Base-by-base conservation (phyloP, 2,888 invertebrate species). In the Steinernema hermaphroditum region DNA sequence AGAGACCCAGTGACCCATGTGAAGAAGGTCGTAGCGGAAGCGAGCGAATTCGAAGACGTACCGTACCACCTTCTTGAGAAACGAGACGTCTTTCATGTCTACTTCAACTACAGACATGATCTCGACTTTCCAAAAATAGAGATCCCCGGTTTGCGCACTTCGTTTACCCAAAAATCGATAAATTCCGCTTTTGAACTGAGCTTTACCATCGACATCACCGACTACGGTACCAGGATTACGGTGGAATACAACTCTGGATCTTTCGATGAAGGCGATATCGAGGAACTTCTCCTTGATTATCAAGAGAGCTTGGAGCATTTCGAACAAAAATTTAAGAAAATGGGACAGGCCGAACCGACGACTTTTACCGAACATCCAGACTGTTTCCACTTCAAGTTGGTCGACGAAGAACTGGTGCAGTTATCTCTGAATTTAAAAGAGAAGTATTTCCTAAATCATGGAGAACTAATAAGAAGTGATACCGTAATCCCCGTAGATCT, bases 141-240 rank as follows among this genome's bases (percentile, higher is more conserved):
- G 1, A 73, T 85, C 19, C 72, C 34, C 16, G 68, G 68, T 6
- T 77, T 77, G 1, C 54, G 73, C 0, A 32, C 76, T 37, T 73
- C 72, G 29, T 77, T 84, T 32, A 70, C 71, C 2, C 85, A 85
- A 70, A 32, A 82, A 1, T 81, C 83, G 2, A 73, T 79, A 50
- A 84, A 83, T 49, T 77, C 77, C 16, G 78, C 80, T 16, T 85
- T 85, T 62, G 78, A 81, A 57, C 75, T 84, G 22, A 81, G 82
- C 0, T 77, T 80, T 37, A 85, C 84, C 4, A 75, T 85, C 9
- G 85, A 85, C 54, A 83, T 84, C 41, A 77, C 80, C 9, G 77
- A 74, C 0, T 68, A 73, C 1, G 78, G 76, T 29, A 77, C 79
- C 19, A 22, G 75, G 24, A 71, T 85, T 27, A 71, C 77, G 14